Conservation (phyloP, 2,113 vertebrate species). For the Rallus limicola region DNA sequence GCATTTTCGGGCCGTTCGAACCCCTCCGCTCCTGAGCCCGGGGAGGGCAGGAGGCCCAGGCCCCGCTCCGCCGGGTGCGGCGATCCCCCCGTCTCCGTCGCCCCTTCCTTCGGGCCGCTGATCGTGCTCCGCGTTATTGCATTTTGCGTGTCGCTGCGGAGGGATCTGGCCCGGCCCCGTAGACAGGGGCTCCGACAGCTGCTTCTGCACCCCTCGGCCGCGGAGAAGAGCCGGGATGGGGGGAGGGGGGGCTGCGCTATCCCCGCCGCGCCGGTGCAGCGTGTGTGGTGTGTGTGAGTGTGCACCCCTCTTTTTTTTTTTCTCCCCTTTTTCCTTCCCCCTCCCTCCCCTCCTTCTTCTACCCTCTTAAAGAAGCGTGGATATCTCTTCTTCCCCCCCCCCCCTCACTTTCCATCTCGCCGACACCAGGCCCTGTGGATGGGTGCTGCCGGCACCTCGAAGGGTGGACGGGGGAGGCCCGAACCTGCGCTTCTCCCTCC, state of each 20-base stretch:
- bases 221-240: not conserved
- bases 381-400: not conserved
- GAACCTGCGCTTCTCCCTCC: not conserved
- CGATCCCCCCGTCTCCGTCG: rapidly evolving
- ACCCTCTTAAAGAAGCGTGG: not conserved
- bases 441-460: not conserved
- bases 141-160: not conserved
- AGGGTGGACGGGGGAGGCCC: not conserved
- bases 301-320: not conserved
- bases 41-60: not conserved
- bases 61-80: not conserved
- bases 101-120: not conserved
- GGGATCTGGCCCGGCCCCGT: not conserved
- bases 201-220: not conserved
- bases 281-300: slow-evolving; percentile 50
- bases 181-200: not conserved
- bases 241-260: not conserved
- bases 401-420: not conserved
- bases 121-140: not conserved
- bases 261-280: not conserved
- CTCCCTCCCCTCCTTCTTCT: no score
- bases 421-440: not conserved
- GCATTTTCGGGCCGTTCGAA: not conserved
- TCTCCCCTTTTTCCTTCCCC: no score
- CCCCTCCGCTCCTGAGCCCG: not conserved